phyloP scores from a whole-genome alignment of 2,797 vertebrate genomes.

The Microctenopoma steveboyesi region DNA sequence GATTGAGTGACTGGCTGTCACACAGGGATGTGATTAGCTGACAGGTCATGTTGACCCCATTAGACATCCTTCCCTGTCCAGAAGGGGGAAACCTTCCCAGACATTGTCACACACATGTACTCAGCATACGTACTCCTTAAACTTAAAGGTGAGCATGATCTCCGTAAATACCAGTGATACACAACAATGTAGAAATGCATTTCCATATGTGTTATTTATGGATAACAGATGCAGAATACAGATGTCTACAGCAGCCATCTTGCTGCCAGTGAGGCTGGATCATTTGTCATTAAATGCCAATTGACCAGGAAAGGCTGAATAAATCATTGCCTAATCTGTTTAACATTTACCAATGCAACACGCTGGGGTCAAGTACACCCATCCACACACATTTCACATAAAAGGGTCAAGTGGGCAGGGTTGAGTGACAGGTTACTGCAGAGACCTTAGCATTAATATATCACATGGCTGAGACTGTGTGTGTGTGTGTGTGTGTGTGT shows the following conservation, averaged over 20 bases:
- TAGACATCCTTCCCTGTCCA: slow-evolving; percentile 43
- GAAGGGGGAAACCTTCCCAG: not conserved
- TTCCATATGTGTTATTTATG: not conserved
- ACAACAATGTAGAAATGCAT: not conserved
- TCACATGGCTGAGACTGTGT: slow-evolving; percentile 16
- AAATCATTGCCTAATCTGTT: slow-evolving; percentile 56
- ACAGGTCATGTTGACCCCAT: slow-evolving; percentile 47
- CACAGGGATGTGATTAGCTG: slow-evolving; percentile 48
- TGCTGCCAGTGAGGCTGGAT: not conserved
- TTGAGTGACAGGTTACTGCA: slow-evolving; percentile 36
- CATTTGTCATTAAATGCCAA: slow-evolving; percentile 33
- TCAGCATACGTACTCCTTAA: not conserved
- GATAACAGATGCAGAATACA: not conserved
- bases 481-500: slow-evolving; percentile 29
- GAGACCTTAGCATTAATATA: slow-evolving; percentile 30
- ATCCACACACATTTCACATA: slow-evolving; percentile 3
- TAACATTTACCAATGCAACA: slow-evolving; percentile 30
- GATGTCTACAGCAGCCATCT: not conserved
- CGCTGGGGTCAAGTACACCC: slow-evolving; percentile 34
- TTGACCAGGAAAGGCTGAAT: slow-evolving; percentile 40
- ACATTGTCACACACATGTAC: slow-evolving; percentile 14
- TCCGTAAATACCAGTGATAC: not conserved
- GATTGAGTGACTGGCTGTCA: slow-evolving; percentile 57
- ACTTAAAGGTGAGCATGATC: not conserved
- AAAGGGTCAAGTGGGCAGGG: slow-evolving; percentile 34